A percentile compares a stretch with the other conserved stretches of the same genome.
Conservation (phyloP, 2,888 invertebrate species). For the Rhagonycha lutea region DNA sequence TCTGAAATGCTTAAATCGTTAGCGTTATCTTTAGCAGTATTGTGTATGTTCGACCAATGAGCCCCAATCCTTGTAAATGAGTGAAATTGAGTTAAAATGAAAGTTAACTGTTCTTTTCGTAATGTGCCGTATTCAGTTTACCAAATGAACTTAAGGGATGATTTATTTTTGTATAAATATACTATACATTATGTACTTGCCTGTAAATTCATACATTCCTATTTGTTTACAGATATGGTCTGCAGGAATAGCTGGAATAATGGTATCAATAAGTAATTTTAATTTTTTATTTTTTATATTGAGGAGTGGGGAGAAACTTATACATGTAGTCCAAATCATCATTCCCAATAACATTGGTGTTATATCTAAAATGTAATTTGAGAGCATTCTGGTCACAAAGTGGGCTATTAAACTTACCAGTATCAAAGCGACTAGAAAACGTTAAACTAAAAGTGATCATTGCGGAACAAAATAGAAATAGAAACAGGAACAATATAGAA, state of each 20-base stretch:
- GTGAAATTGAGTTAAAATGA: no score
- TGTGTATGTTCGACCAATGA: not conserved
- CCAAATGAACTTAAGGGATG: no score
- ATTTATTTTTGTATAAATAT: no score
- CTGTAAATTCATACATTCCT: not conserved
- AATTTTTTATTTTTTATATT: no score
- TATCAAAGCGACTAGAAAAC: not conserved
- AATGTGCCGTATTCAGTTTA: no score
- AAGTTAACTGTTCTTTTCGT: no score
- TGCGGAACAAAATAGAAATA: not conserved
- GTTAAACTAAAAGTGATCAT: not conserved
- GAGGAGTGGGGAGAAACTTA: no score
- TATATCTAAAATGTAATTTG: not conserved
- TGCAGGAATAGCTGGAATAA: no score
- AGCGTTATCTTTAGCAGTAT: not conserved
- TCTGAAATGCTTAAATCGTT: not conserved
- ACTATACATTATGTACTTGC: no score
- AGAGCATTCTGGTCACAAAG: not conserved
- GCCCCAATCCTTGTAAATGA: not conserved
- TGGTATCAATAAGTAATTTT: no score
- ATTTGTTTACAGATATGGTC: not conserved
- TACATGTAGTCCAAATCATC: accelerated
- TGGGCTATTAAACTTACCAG: not conserved
- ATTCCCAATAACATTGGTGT: accelerated
- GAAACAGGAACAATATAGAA: not conserved